Evolutionary conservation across 1,140 invertebrate genomes (phyloP), one percentile per base, ranked within the genome.

Genomic region (Ceratoteleas bidentatus): DNA sequence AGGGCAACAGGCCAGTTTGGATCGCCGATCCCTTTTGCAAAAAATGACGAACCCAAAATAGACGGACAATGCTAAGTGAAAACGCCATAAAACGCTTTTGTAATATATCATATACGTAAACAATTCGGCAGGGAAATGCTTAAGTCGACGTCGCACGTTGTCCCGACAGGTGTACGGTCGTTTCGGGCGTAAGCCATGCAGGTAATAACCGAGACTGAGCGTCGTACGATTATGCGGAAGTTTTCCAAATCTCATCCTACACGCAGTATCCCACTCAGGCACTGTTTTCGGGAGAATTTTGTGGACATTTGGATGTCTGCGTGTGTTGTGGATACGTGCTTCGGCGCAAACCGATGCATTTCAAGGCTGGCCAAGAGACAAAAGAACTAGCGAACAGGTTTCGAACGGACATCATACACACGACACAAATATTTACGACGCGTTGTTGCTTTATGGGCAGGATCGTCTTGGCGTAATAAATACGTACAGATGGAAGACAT

Each of bases 341-440:
- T 68, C 4, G 3, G 54, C 64, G 69, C 74, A 69, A 32, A 64
- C 64, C 69, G 40, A 34, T 81, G 77, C 77, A 74, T 81, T 80
- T 81, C 78, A 81, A 81, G 78, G 78, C 13, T 66, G 78, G 57
- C 43, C 65, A 38, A 34, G 58, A 78, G 57, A 78, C 66, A 70
- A 72, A 79, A 72, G 68, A 47, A 24, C 45, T 60, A 50, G 40
- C 53, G 64, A 73, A 81, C 78, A 81, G 78, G 78, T 76, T 72
- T 24, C 34, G 24, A 56, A 34, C 57, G 36, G 40, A 76, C 64
- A 68, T 76, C 66, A 75, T 75, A 72, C 54, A 62, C 70, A 54
- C 52, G 70, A 75, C 57, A 32, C 57, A 76, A 75, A 66, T 81
- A 81, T 81, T 81, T 81, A 81, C 13, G 69, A 74, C 57, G 57